A percentile compares a stretch with the other conserved stretches of the same genome.
These are phyloP conservation scores for Catamblyrhynchus diadema DNA, from an alignment of 2,797 vertebrate species.

Conservation along the genomic window DNA sequence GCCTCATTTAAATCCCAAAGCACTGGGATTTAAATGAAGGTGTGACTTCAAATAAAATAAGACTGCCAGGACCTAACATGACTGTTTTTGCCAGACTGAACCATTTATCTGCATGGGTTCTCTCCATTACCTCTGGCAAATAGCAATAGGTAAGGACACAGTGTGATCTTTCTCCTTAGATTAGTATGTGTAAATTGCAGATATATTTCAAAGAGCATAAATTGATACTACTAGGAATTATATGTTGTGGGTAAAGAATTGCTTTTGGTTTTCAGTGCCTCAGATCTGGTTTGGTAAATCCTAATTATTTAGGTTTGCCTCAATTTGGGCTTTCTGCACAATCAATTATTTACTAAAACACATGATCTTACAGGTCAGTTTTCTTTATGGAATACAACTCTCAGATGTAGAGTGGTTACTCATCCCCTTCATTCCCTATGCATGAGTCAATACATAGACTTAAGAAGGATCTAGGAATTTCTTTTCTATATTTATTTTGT, in stretches of 20 bases:
- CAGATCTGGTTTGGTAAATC: background rate
- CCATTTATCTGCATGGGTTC: background rate
- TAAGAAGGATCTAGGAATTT: background rate
- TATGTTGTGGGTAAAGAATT: background rate
- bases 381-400: background rate
- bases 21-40: background rate
- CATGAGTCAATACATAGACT: background rate
- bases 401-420: background rate
- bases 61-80: background rate
- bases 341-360: background rate
- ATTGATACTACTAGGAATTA: background rate
- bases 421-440: background rate
- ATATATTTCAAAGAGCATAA: background rate
- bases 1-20: conserved; percentile 19
- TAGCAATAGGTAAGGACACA: background rate
- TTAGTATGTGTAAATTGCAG: background rate
- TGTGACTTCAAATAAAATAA: background rate
- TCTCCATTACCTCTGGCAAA: background rate
- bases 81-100: background rate
- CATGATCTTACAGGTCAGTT: background rate
- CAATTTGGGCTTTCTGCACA: background rate
- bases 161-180: background rate
- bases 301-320: background rate
- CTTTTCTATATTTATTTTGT: background rate
- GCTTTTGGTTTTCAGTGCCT: background rate